Evolutionary conservation across 2,797 vertebrate species (phyloP), one percentile per base, ranked within the genome.

Genomic region (Fratercula arctica): DNA sequence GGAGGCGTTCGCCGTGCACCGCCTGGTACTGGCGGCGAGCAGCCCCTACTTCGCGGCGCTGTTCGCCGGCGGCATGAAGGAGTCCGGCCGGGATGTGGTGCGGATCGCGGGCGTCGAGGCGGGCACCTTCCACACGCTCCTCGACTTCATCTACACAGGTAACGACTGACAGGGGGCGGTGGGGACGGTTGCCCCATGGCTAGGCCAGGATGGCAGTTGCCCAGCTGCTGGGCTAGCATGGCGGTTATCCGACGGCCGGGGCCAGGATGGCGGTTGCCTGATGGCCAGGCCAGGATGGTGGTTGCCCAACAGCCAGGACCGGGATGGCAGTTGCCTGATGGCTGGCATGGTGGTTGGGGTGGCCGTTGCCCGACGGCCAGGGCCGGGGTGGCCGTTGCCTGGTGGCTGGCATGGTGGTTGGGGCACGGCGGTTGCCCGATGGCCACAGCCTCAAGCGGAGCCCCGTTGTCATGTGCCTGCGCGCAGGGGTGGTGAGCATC

Each of bases 71-170:
- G 98, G 99, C 53, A 99, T 99, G 99, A 99, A 98, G 79, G 99
- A 99, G 89, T 98, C 98, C 11, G 98, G 98, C 28, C 98, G 99
- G 96, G 98, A 99, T 20, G 98, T 99, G 94, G 98, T 99, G 89
- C 98, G 98, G 95, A 99, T 99, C 95, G 98, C 98, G 35, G 99
- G 99, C 76, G 98, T 99, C 86, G 98, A 99, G 78, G 98, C 99
- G 14, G 96, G 94, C 78, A 98, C 99, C 87, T 99, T 99, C 97
- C 98, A 98, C 89, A 97, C 98, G 74, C 98, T 99, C 82, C 98
- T 99, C 93, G 99, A 99, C 85, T 99, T 99, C 96, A 99, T 99
- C 96, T 99, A 99, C 96, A 99, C 98, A 95, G 98, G 98, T 98
- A 97, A 67, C 13, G 25, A 75, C 84, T 21, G 69, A 3, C 5